Base-by-base conservation (phyloP, 2,797 vertebrate species). In the Hydrophis major region DNA sequence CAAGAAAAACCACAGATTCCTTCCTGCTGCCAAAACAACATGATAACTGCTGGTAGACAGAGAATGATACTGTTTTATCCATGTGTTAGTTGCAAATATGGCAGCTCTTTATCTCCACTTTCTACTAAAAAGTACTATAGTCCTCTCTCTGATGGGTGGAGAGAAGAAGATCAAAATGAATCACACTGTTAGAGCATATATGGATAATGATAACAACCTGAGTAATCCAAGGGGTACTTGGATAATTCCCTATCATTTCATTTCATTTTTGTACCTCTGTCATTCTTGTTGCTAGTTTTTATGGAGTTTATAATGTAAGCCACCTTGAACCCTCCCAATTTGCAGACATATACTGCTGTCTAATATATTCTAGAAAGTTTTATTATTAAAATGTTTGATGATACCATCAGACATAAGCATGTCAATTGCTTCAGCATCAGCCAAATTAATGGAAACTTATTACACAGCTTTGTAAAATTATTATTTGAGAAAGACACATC, bases 1-100 rank as follows among this genome's bases (percentile, higher is more conserved):
- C 96, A 96, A 97, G 97, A 97, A 97, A 98, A 98, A 98, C 97
- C 98, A 97, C 97, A 97, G 95, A 98, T 97, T 98, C 97, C 97
- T 98, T 98, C 97, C 97, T 98, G 97, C 97, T 97, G 97, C 97
- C 97, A 97, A 98, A 98, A 98, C 96, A 97, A 97, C 96, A 96
- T 89, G 97, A 98, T 97, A 98, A 97, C 97, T 97, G 96, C 96
- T 96, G 97, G 94, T 96, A 93, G 95, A 96, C 96, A 96, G 96
- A 87, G 95, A 95, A 78, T 95, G 87, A 94, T 96, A 95, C 93
- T 96, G 94, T 97, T 97, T 95, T 93, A 95, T 96, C 94, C 32
- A 94, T 94, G 92, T 95, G 92, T 94, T 96, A 91, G 61, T 94
- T 95, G 90, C 93, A 96, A 94, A 95, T 94, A 89, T 91, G 95